Evolutionary conservation across 2,888 invertebrate species (phyloP).

Genomic region (Agonopterix arenella): DNA sequence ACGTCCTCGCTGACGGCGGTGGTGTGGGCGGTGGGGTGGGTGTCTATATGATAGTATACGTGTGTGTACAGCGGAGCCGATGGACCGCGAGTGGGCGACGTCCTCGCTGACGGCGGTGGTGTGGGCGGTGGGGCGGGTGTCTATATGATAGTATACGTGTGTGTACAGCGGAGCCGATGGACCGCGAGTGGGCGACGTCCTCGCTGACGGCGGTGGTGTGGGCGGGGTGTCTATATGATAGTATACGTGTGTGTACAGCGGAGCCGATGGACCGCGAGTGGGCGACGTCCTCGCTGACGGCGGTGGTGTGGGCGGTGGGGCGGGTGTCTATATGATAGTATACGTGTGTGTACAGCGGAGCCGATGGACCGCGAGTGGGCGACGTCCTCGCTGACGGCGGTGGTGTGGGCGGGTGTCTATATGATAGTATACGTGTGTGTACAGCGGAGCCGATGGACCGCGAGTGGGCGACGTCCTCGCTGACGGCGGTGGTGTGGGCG

Average conservation of each 20-base stretch:
- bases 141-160: too few species aligned
- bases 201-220: slow-evolving; percentile 84
- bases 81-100: too few species aligned
- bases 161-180: slow-evolving; percentile 82
- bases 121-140: slow-evolving; percentile 89
- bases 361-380: slow-evolving; percentile 84
- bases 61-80: slow-evolving; percentile 79
- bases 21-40: slow-evolving; percentile 92
- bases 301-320: slow-evolving; percentile 91
- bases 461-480: slow-evolving; percentile 78
- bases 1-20: slow-evolving; percentile 80
- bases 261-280: too few species aligned
- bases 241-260: slow-evolving; percentile 58
- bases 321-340: slow-evolving; percentile 50
- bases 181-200: slow-evolving; percentile 82
- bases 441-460: slow-evolving; percentile 87
- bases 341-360: slow-evolving; percentile 76
- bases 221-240: too few species aligned
- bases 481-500: slow-evolving; percentile 88
- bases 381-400: slow-evolving; percentile 79
- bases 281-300: slow-evolving; percentile 79
- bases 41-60: too few species aligned
- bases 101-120: slow-evolving; percentile 82
- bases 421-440: too few species aligned
- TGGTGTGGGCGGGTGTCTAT: slow-evolving; percentile 93